Base-by-base conservation (phyloP, 2,113 vertebrate genomes). In the Xyliphius kryptos region DNA sequence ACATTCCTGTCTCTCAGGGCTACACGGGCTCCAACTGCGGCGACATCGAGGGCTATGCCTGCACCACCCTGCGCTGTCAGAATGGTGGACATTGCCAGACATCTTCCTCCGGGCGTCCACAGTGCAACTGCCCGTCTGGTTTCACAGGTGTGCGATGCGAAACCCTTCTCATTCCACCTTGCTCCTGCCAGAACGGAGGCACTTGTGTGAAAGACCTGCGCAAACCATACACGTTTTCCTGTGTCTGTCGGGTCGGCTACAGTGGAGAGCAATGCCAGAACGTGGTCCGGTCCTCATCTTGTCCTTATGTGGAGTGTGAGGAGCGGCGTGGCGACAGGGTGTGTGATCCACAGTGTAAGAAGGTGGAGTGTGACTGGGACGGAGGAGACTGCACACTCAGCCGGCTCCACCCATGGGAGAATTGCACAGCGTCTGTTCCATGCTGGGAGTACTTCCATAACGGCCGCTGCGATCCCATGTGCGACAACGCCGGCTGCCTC, bases 381-480 rank as follows among this genome's bases (percentile, higher is more conserved):
- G 91, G 92, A 13, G 92, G 93, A 0, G 94, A 97, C 86, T 97
- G 94, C 58, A 91, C 92, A 0, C 87, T 97, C 57, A 88, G 81
- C 60, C 77, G 87, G 86, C 64, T 78, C 56, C 58, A 85, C 62
- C 91, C 94, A 6, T 97, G 94, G 94, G 69, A 74, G 57, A 91
- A 92, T 82, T 97, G 94, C 74, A 76, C 79, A 1, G 78, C 88
- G 41, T 72, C 70, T 0, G 68, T 91, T 12, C 79, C 76, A 67
- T 97, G 94, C 87, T 95, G 94, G 92, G 74, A 91, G 37, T 81
- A 79, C 47, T 93, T 97, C 75, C 79, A 77, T 41, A 94, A 97
- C 22, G 81, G 81, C 43, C 78, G 49, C 13, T 97, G 94, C 5
- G 90, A 97, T 0, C 84, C 88, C 13, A 87, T 90, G 73, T 97